Conservation (phyloP, 2,113 vertebrate species). For the Erythrolamprus reginae region DNA sequence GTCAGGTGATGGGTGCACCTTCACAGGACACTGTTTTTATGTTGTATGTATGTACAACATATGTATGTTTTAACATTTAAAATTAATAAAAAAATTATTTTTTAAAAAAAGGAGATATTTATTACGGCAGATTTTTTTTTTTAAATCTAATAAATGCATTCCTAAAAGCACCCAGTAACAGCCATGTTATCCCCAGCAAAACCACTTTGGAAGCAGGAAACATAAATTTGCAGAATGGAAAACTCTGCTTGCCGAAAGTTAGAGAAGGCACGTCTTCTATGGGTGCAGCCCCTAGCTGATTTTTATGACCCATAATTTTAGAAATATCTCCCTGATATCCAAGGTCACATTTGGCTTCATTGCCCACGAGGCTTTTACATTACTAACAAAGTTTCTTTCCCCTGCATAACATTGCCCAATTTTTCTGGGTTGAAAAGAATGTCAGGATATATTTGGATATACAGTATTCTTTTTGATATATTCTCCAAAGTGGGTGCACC, state of each 20-base stretch:
- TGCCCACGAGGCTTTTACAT: not conserved
- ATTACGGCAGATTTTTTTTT: no score
- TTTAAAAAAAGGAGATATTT: no score
- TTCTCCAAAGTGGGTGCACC: no score
- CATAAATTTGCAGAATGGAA: not conserved
- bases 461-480: no score
- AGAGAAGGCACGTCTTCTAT: not conserved
- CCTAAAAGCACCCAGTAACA: not conserved
- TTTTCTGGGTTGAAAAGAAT: not conserved
- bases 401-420: not conserved
- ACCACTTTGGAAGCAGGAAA: not conserved
- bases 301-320: not conserved
- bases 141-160: not conserved
- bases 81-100: no score
- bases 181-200: not conserved
- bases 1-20: no score
- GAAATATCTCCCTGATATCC: not conserved
- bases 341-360: not conserved
- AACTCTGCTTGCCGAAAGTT: not conserved
- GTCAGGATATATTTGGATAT: not conserved
- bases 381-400: not conserved
- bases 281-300: not conserved
- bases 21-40: no score
- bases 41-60: no score
- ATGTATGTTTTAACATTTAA: no score